These are phyloP conservation scores for Serrognathus titanus DNA, from an alignment of 2,888 invertebrate genomes.

Conservation along the genomic window DNA sequence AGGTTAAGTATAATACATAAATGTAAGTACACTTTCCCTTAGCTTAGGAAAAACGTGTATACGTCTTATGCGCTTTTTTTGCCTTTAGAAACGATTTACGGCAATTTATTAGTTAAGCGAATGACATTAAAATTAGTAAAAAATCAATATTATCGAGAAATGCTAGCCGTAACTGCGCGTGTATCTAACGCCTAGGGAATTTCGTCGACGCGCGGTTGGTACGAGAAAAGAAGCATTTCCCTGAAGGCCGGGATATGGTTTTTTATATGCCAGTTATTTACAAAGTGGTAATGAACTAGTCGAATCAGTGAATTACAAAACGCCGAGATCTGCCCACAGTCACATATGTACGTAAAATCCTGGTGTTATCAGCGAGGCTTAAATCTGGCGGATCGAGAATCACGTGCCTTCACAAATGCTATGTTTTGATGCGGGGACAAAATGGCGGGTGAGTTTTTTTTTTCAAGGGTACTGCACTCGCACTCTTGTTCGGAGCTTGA, in stretches of 20 bases:
- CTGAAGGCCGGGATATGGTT: constrained; percentile 20
- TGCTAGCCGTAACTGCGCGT: too few relatives aligned
- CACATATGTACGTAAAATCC: neutral
- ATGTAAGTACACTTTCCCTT: too few relatives aligned
- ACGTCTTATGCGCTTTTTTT: too few relatives aligned
- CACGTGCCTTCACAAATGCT: constrained; percentile 46
- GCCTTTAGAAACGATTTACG: too few relatives aligned
- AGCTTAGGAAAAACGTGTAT: too few relatives aligned
- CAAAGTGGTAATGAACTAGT: constrained; percentile 24
- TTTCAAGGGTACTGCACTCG: constrained; percentile 14
- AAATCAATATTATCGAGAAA: too few relatives aligned
- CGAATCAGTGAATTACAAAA: constrained; percentile 18
- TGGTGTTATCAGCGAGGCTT: constrained; percentile 1
- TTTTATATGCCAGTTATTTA: constrained; percentile 17
- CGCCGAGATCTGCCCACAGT: neutral
- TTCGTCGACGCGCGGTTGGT: constrained; percentile 1
- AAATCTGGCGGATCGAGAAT: constrained; percentile 25
- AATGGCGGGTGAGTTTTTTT: constrained; percentile 48
- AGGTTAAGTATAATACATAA: too few relatives aligned
- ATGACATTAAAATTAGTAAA: too few relatives aligned
- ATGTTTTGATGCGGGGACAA: constrained; percentile 47
- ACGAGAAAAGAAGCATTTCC: constrained; percentile 7
- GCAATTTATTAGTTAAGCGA: too few relatives aligned
- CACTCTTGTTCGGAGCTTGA: constrained; percentile 10
- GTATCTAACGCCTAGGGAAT: constrained; percentile 1